Conservation (phyloP, 2,797 vertebrate species). For the Pipistrellus pipistrellus region DNA sequence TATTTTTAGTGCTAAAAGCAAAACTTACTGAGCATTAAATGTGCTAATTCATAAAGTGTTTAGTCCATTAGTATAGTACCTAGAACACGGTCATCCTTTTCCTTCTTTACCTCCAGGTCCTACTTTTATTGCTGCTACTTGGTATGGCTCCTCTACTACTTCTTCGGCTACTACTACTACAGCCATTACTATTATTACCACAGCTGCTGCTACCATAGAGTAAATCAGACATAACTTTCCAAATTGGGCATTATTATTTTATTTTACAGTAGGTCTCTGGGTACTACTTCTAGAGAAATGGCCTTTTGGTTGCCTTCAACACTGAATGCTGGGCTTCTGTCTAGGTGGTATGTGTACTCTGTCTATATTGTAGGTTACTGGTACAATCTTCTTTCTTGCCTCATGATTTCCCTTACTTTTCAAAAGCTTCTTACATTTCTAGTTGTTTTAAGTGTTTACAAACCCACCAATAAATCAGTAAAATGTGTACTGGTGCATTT, state of each 20-base stretch:
- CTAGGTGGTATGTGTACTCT: neutral
- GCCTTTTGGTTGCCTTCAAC: neutral
- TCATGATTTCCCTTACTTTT: neutral
- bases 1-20: neutral
- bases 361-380: neutral
- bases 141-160: too few relatives aligned
- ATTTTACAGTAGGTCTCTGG: neutral
- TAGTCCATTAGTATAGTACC: neutral
- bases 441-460: neutral
- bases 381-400: neutral
- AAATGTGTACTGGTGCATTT: neutral
- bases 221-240: neutral
- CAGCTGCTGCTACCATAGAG: fast-evolving
- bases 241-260: neutral
- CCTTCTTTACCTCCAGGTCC: neutral
- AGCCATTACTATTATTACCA: neutral
- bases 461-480: neutral
- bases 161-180: neutral
- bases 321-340: neutral
- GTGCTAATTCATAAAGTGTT: neutral
- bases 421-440: neutral
- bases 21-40: neutral
- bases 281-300: neutral
- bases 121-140: neutral
- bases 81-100: neutral